phyloP scores from a whole-genome alignment of 2,797 vertebrate genomes.

The Menidia menidia region DNA sequence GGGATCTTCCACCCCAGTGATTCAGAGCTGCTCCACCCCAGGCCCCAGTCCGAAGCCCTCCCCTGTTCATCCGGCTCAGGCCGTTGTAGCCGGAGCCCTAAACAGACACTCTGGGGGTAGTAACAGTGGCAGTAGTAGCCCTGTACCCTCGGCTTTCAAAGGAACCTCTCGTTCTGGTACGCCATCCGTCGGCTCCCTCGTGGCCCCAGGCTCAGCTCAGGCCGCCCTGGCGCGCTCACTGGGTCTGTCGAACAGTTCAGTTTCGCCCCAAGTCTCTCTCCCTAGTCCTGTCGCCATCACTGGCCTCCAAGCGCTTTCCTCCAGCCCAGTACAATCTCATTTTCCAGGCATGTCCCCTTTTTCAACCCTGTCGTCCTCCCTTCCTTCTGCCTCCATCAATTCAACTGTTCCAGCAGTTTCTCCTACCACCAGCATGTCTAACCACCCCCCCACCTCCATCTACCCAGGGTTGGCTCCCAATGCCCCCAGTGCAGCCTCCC shows the following conservation, averaged over 20 bases:
- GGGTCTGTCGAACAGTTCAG: slow-evolving; percentile 81
- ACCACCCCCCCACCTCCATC: slow-evolving; percentile 74
- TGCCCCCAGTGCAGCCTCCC: slow-evolving; percentile 76
- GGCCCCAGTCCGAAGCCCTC: slow-evolving; percentile 79
- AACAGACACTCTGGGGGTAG: slow-evolving; percentile 70
- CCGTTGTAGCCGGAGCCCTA: slow-evolving; percentile 60
- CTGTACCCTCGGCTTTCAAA: slow-evolving; percentile 93
- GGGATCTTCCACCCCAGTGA: slow-evolving; percentile 81
- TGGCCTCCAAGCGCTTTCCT: slow-evolving; percentile 85
- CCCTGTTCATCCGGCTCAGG: slow-evolving; percentile 67
- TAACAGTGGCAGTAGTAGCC: slow-evolving; percentile 86
- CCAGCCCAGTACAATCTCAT: slow-evolving; percentile 83
- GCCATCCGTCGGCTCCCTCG: slow-evolving; percentile 85
- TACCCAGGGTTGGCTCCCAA: slow-evolving; percentile 79
- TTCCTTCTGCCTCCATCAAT: slow-evolving; percentile 77
- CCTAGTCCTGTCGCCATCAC: slow-evolving; percentile 84
- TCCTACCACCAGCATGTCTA: slow-evolving; percentile 72
- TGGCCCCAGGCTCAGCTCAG: slow-evolving; percentile 80
- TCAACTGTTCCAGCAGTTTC: slow-evolving; percentile 72
- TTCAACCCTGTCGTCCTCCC: slow-evolving; percentile 85
- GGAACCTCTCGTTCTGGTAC: slow-evolving; percentile 87
- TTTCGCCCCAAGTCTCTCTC: slow-evolving; percentile 87
- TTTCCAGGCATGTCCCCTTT: slow-evolving; percentile 90
- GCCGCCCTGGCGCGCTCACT: slow-evolving; percentile 83
- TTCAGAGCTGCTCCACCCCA: slow-evolving; percentile 72